Base-by-base conservation (phyloP, 2,888 invertebrate genomes). In the Drosophila kambysellisi region DNA sequence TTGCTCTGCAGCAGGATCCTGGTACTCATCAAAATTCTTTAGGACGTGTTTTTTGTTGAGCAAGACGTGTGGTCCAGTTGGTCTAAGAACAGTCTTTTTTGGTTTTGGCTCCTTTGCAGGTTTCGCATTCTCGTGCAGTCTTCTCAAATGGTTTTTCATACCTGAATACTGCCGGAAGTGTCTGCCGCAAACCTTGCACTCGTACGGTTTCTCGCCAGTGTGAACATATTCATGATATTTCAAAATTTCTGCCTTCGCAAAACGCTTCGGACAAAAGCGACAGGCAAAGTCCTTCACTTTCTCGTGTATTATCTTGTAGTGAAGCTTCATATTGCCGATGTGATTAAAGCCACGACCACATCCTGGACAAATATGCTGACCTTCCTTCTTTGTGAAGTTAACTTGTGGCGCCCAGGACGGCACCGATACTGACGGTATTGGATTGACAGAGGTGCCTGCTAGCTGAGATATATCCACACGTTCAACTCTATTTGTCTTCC, bases 201-300 rank as follows among this genome's bases (percentile, higher is more conserved):
- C 88, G 63, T 91, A 92, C 0, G 92, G 93, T 33, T 91, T 92
- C 53, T 92, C 93, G 0, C 92, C 93, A 0, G 93, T 92, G 53
- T 92, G 93, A 0, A 90, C 93, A 84, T 91, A 91, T 73, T 92
- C 92, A 48, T 93, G 92, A 72, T 93, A 92, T 8, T 91, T 91
- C 8, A 9, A 92, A 66, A 7, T 92, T 66, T 92, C 92, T 7
- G 92, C 89, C 65, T 92, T 92, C 6, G 92, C 91, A 71, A 93
- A 92, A 3, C 92, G 87, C 50, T 91, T 91, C 6, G 92, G 91
- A 59, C 92, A 92, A 61, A 88, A 92, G 30, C 91, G 87, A 61
- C 92, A 92, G 9, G 87, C 91, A 52, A 88, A 93, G 50, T 92
- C 91, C 66, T 92, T 93, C 4, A 93, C 91, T 46, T 92, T 92